Base-by-base conservation (phyloP, 1,140 invertebrate genomes). In the Philotrypesis tridentata region DNA sequence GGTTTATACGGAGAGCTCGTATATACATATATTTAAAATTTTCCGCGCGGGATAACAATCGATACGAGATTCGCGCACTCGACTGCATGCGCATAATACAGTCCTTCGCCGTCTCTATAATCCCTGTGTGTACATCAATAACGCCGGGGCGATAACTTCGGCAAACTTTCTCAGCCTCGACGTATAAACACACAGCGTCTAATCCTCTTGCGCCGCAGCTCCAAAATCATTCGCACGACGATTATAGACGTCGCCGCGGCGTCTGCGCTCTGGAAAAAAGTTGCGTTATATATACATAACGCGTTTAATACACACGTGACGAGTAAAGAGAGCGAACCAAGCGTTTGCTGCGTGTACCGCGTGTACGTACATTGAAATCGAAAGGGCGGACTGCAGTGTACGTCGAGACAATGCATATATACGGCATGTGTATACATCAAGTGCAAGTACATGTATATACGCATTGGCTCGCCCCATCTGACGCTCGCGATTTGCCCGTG, bases 341-440 rank as follows among this genome's bases (percentile, higher is more conserved):
- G 29, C 29, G n/a, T 6, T n/a, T n/a, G n/a, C n/a, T n/a, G n/a
- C n/a, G n/a, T n/a, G n/a, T n/a, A n/a, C n/a, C n/a, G n/a, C n/a
- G n/a, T n/a, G n/a, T n/a, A n/a, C n/a, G 5, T 61, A 61, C 75
- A 78, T 67, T 67, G 25, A 78, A 78, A 78, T 78, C 37, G 63
- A 67, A 78, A 68, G 75, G 75, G 75, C 75, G 63, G 61, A 48
- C 48, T 55, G 21, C 48, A 55, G 43, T 21, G 21, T 55, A 11
- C 37, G 14, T 6, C 31, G 63, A 78, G 23, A 78, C 65, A 68
- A 78, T 78, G 63, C 31, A 48, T 37, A 63, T 27, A 65, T 37
- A 4, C n/a, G n/a, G n/a, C n/a, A 12, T 23, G 14, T 37, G 9
- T 37, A 7, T 55, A 55, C 48, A 55, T 55, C 48, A 17, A 55